Conservation (phyloP, 2,797 vertebrate species). For the Erithacus rubecula region DNA sequence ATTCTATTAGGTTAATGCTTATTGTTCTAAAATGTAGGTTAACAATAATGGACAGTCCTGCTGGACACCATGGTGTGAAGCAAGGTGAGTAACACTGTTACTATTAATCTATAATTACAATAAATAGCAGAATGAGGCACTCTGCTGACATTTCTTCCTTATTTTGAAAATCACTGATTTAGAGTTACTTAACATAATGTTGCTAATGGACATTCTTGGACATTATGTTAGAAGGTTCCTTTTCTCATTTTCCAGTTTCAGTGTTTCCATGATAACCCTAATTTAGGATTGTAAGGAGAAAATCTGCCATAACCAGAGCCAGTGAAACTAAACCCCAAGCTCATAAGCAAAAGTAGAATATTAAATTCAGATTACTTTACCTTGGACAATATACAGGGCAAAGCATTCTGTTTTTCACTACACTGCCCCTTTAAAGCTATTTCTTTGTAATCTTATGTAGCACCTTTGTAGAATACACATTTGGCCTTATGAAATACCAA, state of each 20-base stretch:
- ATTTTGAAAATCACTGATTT: background rate
- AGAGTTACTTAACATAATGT: background rate
- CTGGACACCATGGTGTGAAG: background rate
- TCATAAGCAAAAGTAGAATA: background rate
- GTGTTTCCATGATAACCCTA: background rate
- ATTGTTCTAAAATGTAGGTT: background rate
- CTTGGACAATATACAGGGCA: background rate
- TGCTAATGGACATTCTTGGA: background rate
- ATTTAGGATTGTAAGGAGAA: background rate
- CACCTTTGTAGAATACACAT: background rate
- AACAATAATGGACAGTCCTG: background rate
- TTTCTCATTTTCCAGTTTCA: background rate
- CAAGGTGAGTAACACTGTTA: background rate
- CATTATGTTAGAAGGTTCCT: background rate
- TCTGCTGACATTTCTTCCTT: background rate
- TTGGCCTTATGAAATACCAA: background rate
- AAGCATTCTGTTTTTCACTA: background rate
- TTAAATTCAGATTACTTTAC: background rate
- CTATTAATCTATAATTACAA: background rate
- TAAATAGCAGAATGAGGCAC: background rate
- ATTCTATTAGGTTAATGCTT: background rate
- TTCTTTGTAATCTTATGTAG: background rate
- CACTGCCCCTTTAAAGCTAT: background rate
- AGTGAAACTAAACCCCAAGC: background rate
- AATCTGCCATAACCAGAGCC: background rate